Base-by-base conservation (phyloP, 2,888 invertebrate genomes). In the Lasioglossum morio region DNA sequence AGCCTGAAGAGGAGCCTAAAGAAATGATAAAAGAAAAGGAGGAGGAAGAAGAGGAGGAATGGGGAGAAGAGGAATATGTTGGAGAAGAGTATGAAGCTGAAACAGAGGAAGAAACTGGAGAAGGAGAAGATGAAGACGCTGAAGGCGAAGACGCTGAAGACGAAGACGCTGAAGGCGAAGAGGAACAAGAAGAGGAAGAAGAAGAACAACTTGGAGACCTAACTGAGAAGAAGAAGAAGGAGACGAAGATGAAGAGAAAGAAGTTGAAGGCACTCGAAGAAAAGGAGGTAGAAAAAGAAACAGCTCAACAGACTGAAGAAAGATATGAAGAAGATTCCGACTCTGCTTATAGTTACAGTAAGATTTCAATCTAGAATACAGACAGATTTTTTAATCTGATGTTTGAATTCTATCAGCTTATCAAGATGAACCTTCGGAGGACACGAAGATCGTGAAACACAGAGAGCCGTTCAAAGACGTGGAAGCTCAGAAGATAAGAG, bases 401-500 rank as follows among this genome's bases (percentile, higher is more conserved):
- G n/a, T 2, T 30, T 43, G 72, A n/a, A 63, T 19, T 34, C 1
- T n/a, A 12, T 27, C 43, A 94, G 94, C 92, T 84, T 95, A 94
- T 89, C 94, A 94, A 78, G 91, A 94, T 16, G 93, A 93, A 77
- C 87, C 91, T 12, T 88, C 92, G 0, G 34, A 37, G 48, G 86
- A 84, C 53, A 46, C 34, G 27, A 85, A 91, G 27, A 4, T 79
- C n/a, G 66, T 81, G 5, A 84, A 85, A 34, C 70, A 81, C 57
- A 88, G 81, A 79, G 8, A 81, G 46, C 86, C 90, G 10, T 92
- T 92, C 77, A 93, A 85, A 89, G 95, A 95, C 66, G 72, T 95
- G 48, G 95, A 95, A 82, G 94, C 94, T 4, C 94, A 94, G 74
- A 92, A 86, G 81, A 81, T 92, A 27, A 88, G 92, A 40, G 94